phyloP scores from a whole-genome alignment of 1,140 invertebrate genomes.

The Cyphomyrmex costatus region DNA sequence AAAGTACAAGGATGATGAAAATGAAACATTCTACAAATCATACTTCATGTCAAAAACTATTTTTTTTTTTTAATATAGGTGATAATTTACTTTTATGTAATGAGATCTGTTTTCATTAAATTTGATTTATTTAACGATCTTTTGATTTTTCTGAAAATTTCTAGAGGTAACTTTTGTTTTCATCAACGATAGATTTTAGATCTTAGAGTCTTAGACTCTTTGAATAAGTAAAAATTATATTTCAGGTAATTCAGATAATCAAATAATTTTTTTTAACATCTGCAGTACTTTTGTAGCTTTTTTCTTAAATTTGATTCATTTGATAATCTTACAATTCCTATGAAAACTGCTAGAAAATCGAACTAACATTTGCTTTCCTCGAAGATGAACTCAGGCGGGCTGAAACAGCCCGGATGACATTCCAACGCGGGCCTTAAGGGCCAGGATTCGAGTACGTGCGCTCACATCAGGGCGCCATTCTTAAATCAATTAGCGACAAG shows the following conservation, averaged over 20 bases:
- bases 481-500: constrained; percentile 83
- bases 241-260: neutral
- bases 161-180: neutral
- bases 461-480: constrained; percentile 76
- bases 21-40: neutral
- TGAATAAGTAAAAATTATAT: neutral
- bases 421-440: constrained; percentile 75
- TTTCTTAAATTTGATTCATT: neutral
- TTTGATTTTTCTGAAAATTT: neutral
- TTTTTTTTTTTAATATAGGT: too few species aligned
- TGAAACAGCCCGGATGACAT: constrained; percentile 58
- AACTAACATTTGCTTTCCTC: neutral
- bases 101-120: neutral
- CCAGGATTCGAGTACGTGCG: constrained; percentile 64
- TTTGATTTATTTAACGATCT: neutral
- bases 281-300: too few species aligned
- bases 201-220: neutral
- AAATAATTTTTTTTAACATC: constrained; percentile 2
- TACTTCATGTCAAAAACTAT: neutral
- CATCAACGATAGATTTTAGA: neutral
- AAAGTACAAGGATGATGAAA: neutral
- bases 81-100: too few species aligned
- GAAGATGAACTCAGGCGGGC: neutral
- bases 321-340: neutral
- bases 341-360: neutral